Evolutionary conservation across 1,140 invertebrate species (phyloP).

Genomic region (Proctacanthus coquilletti): DNA sequence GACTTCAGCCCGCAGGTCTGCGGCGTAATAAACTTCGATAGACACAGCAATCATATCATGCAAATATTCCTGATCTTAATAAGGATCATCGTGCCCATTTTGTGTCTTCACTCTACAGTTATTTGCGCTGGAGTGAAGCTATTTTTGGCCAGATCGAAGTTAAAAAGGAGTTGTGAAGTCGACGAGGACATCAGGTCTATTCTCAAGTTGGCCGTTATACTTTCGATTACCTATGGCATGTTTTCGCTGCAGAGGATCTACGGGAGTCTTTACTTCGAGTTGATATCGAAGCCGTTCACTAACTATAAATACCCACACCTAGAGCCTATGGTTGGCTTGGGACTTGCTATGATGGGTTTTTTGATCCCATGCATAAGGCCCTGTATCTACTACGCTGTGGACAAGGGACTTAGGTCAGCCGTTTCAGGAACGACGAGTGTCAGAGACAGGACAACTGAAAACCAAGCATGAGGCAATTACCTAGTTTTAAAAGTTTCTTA

Average conservation of each 20-base stretch:
- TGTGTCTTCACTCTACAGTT: not conserved
- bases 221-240: not conserved
- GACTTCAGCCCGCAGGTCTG: not conserved
- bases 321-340: not conserved
- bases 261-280: constrained; percentile 2
- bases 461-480: no score
- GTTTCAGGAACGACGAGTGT: no score
- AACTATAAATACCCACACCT: constrained; percentile 1
- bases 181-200: not conserved
- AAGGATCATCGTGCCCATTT: constrained; percentile 1
- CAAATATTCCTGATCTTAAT: constrained; percentile 1
- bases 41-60: not conserved
- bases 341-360: not conserved
- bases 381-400: not conserved
- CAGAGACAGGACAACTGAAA: no score
- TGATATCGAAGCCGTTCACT: constrained; percentile 1
- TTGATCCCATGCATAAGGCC: not conserved
- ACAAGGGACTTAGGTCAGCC: not conserved
- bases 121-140: not conserved
- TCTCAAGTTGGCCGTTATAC: not conserved
- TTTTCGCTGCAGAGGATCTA: constrained; percentile 1
- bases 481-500: no score
- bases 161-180: not conserved
- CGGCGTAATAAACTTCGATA: not conserved
- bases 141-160: not conserved